Conservation (phyloP, 2,113 vertebrate genomes). For the Vicugna pacos region DNA sequence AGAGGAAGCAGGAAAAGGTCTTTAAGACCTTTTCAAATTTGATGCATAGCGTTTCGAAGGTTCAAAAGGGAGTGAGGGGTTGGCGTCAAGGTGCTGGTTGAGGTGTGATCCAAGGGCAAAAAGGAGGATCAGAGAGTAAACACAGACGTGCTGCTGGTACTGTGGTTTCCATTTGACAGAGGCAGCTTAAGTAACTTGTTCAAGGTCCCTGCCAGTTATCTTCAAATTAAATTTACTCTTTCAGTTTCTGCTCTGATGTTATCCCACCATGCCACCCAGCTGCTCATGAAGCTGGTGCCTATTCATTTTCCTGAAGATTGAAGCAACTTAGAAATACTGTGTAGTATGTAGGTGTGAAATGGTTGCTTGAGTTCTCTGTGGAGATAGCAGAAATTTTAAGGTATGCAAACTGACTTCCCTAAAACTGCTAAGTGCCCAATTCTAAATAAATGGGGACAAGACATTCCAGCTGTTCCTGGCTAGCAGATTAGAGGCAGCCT, state of each 20-base stretch:
- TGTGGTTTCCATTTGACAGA: not conserved
- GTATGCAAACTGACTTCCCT: not conserved
- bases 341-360: slow-evolving; percentile 6
- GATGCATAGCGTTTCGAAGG: slow-evolving; percentile 27
- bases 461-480: slow-evolving; percentile 13
- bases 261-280: not conserved
- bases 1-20: not conserved
- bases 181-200: slow-evolving; percentile 3
- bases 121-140: not conserved
- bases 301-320: slow-evolving; percentile 51
- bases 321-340: slow-evolving; percentile 42
- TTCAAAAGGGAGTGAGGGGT: not conserved
- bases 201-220: not conserved
- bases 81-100: slow-evolving; percentile 6
- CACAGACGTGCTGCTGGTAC: not conserved
- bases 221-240: slow-evolving; percentile 51
- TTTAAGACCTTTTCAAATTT: not conserved
- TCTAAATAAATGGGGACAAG: slow-evolving; percentile 6
- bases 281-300: not conserved
- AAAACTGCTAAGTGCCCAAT: slow-evolving; percentile 11
- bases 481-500: slow-evolving; percentile 27
- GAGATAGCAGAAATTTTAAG: slow-evolving; percentile 48
- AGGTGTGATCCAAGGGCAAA: not conserved
- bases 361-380: slow-evolving; percentile 13
- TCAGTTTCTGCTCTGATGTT: slow-evolving; percentile 32